These are phyloP conservation scores for Rhynchonycteris naso DNA, from an alignment of 2,797 vertebrate species.

Conservation along the genomic window DNA sequence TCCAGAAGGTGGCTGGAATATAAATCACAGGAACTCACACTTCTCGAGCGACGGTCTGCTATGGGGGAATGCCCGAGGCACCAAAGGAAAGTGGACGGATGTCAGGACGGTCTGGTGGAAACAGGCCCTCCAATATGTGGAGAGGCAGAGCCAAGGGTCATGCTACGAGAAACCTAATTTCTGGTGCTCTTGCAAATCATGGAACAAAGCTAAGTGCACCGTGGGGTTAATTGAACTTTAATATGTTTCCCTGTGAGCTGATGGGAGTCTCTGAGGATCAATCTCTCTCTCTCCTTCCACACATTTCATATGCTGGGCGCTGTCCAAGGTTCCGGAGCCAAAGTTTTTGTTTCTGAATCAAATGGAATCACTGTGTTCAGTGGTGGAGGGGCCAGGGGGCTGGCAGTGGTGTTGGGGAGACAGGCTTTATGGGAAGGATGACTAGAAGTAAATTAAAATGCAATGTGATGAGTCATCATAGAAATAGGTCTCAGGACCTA, in stretches of 20 bases:
- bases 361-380: background rate
- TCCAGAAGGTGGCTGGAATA: slow-evolving; percentile 76
- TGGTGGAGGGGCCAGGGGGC: rapidly evolving
- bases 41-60: slow-evolving; percentile 50
- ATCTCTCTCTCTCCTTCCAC: background rate
- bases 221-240: background rate
- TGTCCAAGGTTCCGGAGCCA: background rate
- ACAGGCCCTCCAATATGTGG: background rate
- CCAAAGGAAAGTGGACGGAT: background rate
- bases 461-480: background rate
- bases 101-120: background rate
- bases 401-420: background rate
- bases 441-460: background rate
- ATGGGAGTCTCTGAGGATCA: background rate
- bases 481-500: background rate
- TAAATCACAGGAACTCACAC: slow-evolving; percentile 63
- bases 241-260: background rate
- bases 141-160: background rate
- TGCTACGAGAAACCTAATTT: background rate
- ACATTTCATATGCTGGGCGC: background rate
- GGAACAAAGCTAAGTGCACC: background rate
- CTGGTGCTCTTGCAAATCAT: background rate
- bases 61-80: background rate
- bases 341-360: background rate
- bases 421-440: background rate